Evolutionary conservation across 2,113 vertebrate species (phyloP), one percentile per base, ranked within the genome.

Genomic region (Probosciger aterrimus): DNA sequence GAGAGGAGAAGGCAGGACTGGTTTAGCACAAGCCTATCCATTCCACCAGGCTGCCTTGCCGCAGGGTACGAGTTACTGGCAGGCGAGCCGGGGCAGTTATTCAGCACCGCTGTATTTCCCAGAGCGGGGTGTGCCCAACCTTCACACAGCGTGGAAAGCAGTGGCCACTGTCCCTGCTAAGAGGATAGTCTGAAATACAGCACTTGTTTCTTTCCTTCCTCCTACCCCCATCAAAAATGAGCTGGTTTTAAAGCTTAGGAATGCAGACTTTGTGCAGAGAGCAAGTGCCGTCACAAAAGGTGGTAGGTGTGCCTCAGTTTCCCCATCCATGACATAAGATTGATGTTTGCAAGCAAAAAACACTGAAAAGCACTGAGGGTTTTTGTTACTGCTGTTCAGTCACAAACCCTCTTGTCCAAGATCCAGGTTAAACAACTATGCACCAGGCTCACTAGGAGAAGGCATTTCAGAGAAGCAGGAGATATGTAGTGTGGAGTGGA

Each of bases 31-130:
- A 63, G 91, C 31, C 64, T 74, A 16, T 43, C 93, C 86, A 71
- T 74, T 57, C 80, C 60, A 67, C 68, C 7, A 4, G 0, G 0
- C 60, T 78, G 92, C 44, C 80, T 81, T 39, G 91, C 96, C 7
- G 67, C 82, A 92, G 95, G 96, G 73, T 39, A 88, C 4, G 11
- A 93, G 88, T 90, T 94, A 88, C 85, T 18, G 4, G 88, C 79
- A 93, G 75, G 49, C 4, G 12, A 59, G 75, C 47, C 2, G 2
- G 63, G 81, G 87, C 1, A 2, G 85, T 68, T 75, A 13, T 35
- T 12, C 0, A 3, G 90, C 53, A 74, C 11, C 3, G 5, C 25
- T 5, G 1, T 30, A 18, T 57, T 95, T 94, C 95, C 79, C 85
- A 93, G 85, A 50, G 44, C 23, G 52, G 60, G 85, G 83, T 3